Evolutionary conservation across 2,888 invertebrate species (phyloP).

Genomic region (Eupithecia tripunctaria): DNA sequence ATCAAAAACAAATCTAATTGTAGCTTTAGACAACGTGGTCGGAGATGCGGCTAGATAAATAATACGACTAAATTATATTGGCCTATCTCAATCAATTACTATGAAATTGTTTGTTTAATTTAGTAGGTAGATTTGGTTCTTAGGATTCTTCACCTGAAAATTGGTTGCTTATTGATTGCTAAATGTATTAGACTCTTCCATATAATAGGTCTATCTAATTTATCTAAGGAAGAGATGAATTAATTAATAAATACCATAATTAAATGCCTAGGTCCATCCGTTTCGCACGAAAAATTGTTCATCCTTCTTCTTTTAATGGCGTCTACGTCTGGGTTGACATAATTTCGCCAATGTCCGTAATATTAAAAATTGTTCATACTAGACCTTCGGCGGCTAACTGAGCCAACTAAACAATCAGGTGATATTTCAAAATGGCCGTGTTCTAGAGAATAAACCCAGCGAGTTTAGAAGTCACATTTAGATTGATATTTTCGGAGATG

Average conservation of each 20-base stretch:
- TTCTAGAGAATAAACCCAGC: slow-evolving; percentile 30
- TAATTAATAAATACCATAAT: background rate
- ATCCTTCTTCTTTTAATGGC: no score
- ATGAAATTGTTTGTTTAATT: background rate
- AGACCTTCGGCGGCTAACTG: slow-evolving; percentile 7
- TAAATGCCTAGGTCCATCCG: background rate
- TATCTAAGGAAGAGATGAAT: background rate
- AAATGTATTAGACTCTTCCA: no score
- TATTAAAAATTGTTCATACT: background rate
- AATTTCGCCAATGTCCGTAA: no score
- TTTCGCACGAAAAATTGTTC: slow-evolving; percentile 2
- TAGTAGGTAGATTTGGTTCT: background rate
- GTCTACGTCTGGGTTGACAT: no score
- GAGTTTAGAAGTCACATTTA: slow-evolving; percentile 27
- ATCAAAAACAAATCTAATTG: slow-evolving; percentile 41
- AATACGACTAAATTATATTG: slow-evolving; percentile 31
- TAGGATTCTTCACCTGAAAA: background rate
- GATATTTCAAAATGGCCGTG: slow-evolving; percentile 30
- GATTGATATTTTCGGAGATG: slow-evolving; percentile 25
- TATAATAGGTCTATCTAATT: background rate
- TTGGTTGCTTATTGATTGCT: no score
- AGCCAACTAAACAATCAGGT: slow-evolving; percentile 19
- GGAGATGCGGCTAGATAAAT: slow-evolving; percentile 35
- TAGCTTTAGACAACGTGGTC: slow-evolving; percentile 48
- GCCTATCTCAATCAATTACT: background rate